Base-by-base conservation (phyloP, 92 coral and sea anemone species). In the Porites lobata region DNA sequence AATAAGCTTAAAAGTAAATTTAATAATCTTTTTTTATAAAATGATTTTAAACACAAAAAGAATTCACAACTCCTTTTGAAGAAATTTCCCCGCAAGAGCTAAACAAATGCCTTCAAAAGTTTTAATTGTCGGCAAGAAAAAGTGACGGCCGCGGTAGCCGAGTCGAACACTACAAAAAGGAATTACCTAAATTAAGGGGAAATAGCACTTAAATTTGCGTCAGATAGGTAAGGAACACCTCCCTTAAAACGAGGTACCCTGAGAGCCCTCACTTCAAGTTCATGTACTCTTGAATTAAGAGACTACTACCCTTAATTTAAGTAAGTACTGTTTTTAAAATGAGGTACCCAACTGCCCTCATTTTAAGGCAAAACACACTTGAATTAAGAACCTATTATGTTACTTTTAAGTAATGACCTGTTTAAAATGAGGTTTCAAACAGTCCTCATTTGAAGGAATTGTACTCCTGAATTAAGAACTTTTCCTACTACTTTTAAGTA, bases 181-280 rank as follows among this genome's bases (percentile, higher is more conserved):
- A 61, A 59, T 77, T 17, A 32, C 81, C 17, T 77, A 61, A 59
- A 13, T 77, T 24, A 59, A 77, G 67, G 51, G 81, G 57, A 52
- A 75, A 75, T 19, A 18, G 13, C 9, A 20, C 79, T 50, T 6
- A 74, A 51, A n/a, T 52, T 50, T 43, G 56, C 29, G 78, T 43
- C 56, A 74, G 78, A 50, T 50, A 11, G 78, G 10, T 50, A 74
- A 74, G 32, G 56, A 43, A 52, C 26, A 43, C 29, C 15, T 74
- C 29, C 78, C 78, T 74, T 74, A 17, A 43, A 50, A n/a, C 9
- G 47, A 74, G 78, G 56, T 52, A 74, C 78, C 11, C 61, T 52
- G 74, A 32, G 26, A 29, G 52, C 29, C 74, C 74, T 69, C 18
- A 29, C 32, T 69, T 69, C 52, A 29, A 21, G 52, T 7, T 14